These are phyloP conservation scores for Nanger granti DNA, from an alignment of 2,113 vertebrate species.

Conservation along the genomic window DNA sequence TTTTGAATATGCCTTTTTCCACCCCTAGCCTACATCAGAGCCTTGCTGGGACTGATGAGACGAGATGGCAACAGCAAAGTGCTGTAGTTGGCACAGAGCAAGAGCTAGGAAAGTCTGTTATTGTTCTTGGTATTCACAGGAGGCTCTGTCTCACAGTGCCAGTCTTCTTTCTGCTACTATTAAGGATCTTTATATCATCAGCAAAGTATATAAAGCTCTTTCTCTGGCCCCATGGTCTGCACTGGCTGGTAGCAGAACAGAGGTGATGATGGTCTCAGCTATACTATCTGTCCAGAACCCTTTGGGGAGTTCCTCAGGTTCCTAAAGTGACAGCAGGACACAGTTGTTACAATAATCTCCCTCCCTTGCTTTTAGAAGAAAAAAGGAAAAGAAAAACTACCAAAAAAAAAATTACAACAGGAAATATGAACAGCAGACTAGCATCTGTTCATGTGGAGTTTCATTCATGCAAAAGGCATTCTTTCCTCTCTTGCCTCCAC, in stretches of 20 bases:
- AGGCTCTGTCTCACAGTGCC: not conserved
- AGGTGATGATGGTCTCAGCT: not conserved
- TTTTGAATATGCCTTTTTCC: not conserved
- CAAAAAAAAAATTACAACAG: not conserved
- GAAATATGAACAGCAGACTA: not conserved
- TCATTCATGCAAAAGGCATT: not conserved
- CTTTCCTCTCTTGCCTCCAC: not conserved
- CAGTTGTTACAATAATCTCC: not conserved
- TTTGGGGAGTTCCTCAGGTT: not conserved
- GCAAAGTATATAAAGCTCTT: not conserved
- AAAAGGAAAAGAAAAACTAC: not conserved
- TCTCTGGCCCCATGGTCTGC: rapidly evolving
- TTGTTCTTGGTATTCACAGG: not conserved
- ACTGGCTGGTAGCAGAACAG: not conserved
- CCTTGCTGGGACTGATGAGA: not conserved
- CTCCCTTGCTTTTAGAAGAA: not conserved
- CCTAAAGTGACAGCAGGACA: not conserved
- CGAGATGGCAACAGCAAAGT: not conserved
- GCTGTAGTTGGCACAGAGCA: not conserved
- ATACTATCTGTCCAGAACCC: not conserved
- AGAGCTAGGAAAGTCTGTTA: not conserved
- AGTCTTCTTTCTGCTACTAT: not conserved
- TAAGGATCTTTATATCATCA: not conserved
- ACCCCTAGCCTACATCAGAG: not conserved
- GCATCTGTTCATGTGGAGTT: not conserved